phyloP scores from a whole-genome alignment of 2,888 invertebrate genomes.

The Eubasilissa splendida region DNA sequence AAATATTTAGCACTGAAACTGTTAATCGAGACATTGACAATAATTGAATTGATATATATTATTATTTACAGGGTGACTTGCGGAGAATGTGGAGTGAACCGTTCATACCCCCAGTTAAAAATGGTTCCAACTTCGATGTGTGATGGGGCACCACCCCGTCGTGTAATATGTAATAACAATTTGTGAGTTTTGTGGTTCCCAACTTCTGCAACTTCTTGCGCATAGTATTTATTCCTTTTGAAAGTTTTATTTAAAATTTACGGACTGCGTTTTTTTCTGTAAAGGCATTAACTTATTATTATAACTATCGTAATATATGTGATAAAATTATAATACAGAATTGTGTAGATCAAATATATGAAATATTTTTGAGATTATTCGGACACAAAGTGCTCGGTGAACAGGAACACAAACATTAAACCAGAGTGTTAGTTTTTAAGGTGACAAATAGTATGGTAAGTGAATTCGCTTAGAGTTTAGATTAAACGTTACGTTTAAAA shows the following conservation, averaged over 20 bases:
- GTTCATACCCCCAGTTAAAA: constrained; percentile 88
- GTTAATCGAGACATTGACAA: too few relatives aligned
- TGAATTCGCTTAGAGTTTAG: constrained; percentile 39
- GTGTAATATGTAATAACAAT: background rate
- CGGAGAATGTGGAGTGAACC: constrained; percentile 99
- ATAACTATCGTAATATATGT: constrained; percentile 23
- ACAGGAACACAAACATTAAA: background rate
- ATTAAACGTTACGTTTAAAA: constrained; percentile 47
- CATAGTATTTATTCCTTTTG: constrained; percentile 19
- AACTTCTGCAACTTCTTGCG: background rate
- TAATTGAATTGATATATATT: constrained; percentile 1
- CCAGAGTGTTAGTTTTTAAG: constrained; percentile 40
- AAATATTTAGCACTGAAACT: too few relatives aligned
- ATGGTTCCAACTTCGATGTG: constrained; percentile 73
- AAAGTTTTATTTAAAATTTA: background rate
- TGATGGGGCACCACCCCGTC: constrained; percentile 62
- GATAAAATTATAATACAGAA: constrained; percentile 14
- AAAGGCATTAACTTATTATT: constrained; percentile 44
- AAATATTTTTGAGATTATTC: constrained; percentile 47
- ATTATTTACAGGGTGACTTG: constrained; percentile 86
- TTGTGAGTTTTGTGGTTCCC: background rate
- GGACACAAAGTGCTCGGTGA: constrained; percentile 24
- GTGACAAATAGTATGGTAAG: constrained; percentile 49
- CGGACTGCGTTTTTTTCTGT: constrained; percentile 12
- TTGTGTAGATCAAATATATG: constrained; percentile 7